phyloP scores from a whole-genome alignment of 2,888 invertebrate genomes.

The Drosophila demipolita region DNA sequence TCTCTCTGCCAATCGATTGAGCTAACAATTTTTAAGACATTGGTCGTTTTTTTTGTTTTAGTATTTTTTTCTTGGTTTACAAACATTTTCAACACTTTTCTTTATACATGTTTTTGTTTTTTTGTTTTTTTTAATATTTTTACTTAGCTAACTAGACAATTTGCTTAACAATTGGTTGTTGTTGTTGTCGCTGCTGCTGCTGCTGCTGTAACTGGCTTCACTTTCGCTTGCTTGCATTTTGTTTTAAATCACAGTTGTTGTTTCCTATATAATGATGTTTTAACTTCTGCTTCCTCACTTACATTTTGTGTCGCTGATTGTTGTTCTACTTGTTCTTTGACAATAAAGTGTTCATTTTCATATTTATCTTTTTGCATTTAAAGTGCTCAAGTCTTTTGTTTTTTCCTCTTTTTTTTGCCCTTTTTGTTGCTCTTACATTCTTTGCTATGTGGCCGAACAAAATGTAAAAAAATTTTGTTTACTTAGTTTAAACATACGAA shows the following conservation, averaged over 20 bases:
- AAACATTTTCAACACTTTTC: slow-evolving; percentile 57
- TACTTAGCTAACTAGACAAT: slow-evolving; percentile 80
- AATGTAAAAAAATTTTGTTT: slow-evolving; percentile 38
- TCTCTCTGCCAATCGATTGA: slow-evolving; percentile 56
- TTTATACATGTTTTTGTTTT: slow-evolving; percentile 37
- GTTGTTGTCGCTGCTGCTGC: slow-evolving; percentile 42
- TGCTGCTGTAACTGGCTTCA: slow-evolving; percentile 57
- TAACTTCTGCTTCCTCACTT: slow-evolving; percentile 33
- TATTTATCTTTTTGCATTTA: slow-evolving; percentile 44
- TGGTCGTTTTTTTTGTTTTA: slow-evolving; percentile 55
- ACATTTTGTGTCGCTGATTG: slow-evolving; percentile 39
- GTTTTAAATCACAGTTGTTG: slow-evolving; percentile 76
- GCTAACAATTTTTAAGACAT: slow-evolving; percentile 72
- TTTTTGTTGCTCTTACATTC: slow-evolving; percentile 18
- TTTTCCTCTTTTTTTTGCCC: slow-evolving; percentile 30
- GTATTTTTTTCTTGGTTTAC: slow-evolving; percentile 44
- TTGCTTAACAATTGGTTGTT: slow-evolving; percentile 70
- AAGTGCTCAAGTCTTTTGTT: slow-evolving; percentile 79
- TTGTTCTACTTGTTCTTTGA: slow-evolving; percentile 29
- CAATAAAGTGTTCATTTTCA: slow-evolving; percentile 39
- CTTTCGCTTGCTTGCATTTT: slow-evolving; percentile 53
- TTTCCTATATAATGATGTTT: slow-evolving; percentile 79
- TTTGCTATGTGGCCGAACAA: slow-evolving; percentile 54
- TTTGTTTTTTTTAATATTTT: slow-evolving; percentile 34
- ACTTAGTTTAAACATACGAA: slow-evolving; percentile 50